Percentiles rank a stretch among this genome's conserved stretches.
phyloP scores from a whole-genome alignment of 2,888 invertebrate genomes.

The Epirrita christyi region DNA sequence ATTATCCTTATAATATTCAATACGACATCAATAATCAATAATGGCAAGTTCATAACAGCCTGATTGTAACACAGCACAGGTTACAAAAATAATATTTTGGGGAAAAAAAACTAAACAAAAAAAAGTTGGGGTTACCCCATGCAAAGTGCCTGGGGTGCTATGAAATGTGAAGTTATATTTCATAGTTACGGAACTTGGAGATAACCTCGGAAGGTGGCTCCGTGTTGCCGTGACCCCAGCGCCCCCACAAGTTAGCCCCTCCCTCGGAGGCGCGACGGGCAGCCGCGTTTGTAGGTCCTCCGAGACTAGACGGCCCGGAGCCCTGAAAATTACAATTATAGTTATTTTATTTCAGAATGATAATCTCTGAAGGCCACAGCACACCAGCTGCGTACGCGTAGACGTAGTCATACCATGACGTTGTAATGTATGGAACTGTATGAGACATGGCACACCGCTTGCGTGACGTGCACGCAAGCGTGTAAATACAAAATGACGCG shows the following conservation, averaged over 20 bases:
- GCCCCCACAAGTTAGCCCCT: constrained; percentile 90
- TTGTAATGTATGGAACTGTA: too few relatives aligned
- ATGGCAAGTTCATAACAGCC: constrained; percentile 62
- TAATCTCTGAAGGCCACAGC: too few relatives aligned
- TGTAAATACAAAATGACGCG: too few relatives aligned
- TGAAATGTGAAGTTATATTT: constrained; percentile 87
- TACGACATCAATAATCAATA: constrained; percentile 46
- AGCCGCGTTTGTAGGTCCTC: constrained; percentile 70
- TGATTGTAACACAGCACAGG: constrained; percentile 61
- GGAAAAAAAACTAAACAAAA: constrained; percentile 35
- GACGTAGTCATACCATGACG: too few relatives aligned
- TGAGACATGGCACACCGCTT: too few relatives aligned
- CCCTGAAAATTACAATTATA: constrained; percentile 40
- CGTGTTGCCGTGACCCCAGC: constrained; percentile 87
- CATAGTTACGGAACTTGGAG: constrained; percentile 95
- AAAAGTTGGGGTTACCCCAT: constrained; percentile 1
- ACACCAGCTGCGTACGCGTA: too few relatives aligned
- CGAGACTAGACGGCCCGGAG: constrained; percentile 81
- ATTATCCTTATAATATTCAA: constrained; percentile 52
- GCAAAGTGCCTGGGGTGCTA: constrained; percentile 15
- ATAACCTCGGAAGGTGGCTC: constrained; percentile 92
- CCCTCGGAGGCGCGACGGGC: constrained; percentile 93
- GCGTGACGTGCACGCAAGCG: too few relatives aligned
- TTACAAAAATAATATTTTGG: constrained; percentile 34
- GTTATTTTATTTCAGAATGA: neutral